Percentiles rank a stretch among this genome's conserved stretches.
phyloP scores from a whole-genome alignment of 1,140 invertebrate species.

The Prorops nasuta region DNA sequence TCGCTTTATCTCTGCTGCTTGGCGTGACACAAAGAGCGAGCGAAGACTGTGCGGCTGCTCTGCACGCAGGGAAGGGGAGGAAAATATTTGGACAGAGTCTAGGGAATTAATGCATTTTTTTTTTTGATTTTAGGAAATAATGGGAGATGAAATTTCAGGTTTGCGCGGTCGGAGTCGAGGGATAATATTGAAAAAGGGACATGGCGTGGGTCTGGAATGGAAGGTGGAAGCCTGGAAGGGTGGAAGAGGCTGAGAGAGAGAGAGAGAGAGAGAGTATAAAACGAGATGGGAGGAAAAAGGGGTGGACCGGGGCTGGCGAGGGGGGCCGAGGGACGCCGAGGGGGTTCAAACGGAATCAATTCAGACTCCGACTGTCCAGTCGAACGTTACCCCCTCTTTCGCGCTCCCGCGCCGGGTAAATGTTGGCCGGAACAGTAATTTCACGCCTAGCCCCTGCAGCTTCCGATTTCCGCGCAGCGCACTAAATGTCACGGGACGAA shows the following conservation, averaged over 20 bases:
- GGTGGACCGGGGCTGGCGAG: conserved; percentile 23
- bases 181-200: too few relatives aligned
- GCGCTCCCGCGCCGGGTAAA: conserved; percentile 34
- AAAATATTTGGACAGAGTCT: too few relatives aligned
- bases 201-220: too few relatives aligned
- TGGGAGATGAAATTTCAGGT: too few relatives aligned
- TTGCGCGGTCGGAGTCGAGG: too few relatives aligned
- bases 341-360: conserved; percentile 57
- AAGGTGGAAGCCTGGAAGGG: conserved; percentile 23
- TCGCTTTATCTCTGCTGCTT: too few relatives aligned
- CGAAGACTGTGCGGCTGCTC: too few relatives aligned
- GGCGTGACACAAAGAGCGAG: too few relatives aligned
- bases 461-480: conserved; percentile 40
- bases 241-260: conserved; percentile 13
- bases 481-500: conserved; percentile 45
- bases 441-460: conserved; percentile 36
- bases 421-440: conserved; percentile 56
- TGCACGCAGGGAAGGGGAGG: too few relatives aligned
- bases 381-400: conserved; percentile 43
- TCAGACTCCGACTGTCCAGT: conserved; percentile 50
- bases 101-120: too few relatives aligned
- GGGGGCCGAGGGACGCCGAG: conserved; percentile 13
- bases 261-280: conserved; percentile 9
- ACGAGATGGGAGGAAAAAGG: conserved; percentile 13
- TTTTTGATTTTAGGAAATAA: too few relatives aligned